These are phyloP conservation scores for Sciurus vulgaris DNA, from an alignment of 2,797 vertebrate genomes.

Conservation along the genomic window DNA sequence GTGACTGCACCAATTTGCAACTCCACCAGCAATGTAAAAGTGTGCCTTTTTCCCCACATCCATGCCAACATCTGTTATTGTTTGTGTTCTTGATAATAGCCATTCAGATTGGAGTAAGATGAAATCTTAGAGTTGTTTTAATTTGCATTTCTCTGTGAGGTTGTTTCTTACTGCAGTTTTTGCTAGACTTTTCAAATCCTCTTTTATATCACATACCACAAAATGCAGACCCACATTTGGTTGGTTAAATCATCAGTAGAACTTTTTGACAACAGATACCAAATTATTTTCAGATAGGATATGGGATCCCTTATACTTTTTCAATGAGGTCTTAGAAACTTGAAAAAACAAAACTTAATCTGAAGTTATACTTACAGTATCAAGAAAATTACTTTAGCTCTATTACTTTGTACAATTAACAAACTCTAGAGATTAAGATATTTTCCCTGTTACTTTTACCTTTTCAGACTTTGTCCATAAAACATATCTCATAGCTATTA, in stretches of 20 bases:
- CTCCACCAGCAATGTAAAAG: too few relatives aligned
- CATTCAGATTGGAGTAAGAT: too few relatives aligned
- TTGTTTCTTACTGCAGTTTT: not conserved
- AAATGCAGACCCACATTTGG: not conserved
- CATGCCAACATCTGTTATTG: too few relatives aligned
- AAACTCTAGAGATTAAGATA: slow-evolving; percentile 37
- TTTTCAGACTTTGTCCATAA: slow-evolving; percentile 48
- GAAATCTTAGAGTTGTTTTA: too few relatives aligned
- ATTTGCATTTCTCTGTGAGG: not conserved
- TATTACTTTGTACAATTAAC: slow-evolving; percentile 42
- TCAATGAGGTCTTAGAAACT: not conserved
- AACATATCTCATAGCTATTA: slow-evolving; percentile 2
- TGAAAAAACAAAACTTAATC: slow-evolving; percentile 32
- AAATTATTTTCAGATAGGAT: slow-evolving; percentile 9
- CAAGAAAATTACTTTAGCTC: not conserved
- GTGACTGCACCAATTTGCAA: too few relatives aligned
- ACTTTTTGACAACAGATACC: not conserved
- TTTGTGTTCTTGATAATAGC: too few relatives aligned
- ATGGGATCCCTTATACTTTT: not conserved
- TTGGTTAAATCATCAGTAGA: not conserved
- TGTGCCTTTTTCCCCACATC: too few relatives aligned
- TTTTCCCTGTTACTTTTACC: slow-evolving; percentile 4
- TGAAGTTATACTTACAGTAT: not conserved
- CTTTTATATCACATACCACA: not conserved
- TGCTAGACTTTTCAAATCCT: not conserved